These are phyloP conservation scores for Mesorhabditis sp. DNA, from an alignment of 2,888 invertebrate genomes.

Conservation along the genomic window DNA sequence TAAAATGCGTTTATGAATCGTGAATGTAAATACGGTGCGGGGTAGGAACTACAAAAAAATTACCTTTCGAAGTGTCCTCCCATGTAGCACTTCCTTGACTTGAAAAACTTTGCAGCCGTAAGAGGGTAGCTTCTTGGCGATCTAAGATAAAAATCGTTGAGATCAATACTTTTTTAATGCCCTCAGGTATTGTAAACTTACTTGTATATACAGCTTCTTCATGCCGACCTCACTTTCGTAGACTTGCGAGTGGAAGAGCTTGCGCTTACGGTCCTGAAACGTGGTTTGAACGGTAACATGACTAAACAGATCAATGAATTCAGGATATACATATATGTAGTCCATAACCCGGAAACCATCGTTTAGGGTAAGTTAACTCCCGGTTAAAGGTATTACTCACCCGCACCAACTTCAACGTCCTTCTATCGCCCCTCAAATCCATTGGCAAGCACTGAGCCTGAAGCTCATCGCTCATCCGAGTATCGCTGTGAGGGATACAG, in stretches of 20 bases:
- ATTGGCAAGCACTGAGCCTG: slow-evolving; percentile 67
- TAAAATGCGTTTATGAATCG: slow-evolving; percentile 48
- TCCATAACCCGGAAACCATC: no score
- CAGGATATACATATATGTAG: no score
- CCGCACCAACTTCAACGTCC: slow-evolving; percentile 67
- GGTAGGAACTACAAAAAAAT: neutral
- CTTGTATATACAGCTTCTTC: slow-evolving; percentile 67
- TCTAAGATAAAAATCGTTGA: slow-evolving; percentile 56
- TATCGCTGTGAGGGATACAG: neutral
- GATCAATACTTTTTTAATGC: neutral
- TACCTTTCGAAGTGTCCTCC: slow-evolving; percentile 68
- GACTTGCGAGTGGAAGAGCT: slow-evolving; percentile 68
- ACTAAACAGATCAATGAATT: no score
- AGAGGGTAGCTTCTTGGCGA: slow-evolving; percentile 67
- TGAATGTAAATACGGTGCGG: slow-evolving; percentile 3
- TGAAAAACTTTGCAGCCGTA: slow-evolving; percentile 68
- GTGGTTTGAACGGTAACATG: no score
- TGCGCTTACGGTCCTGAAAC: slow-evolving; percentile 67
- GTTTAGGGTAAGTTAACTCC: no score
- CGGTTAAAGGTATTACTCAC: slow-evolving; percentile 53
- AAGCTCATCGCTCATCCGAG: slow-evolving; percentile 19
- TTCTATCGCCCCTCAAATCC: slow-evolving; percentile 65
- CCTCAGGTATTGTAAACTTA: slow-evolving; percentile 23
- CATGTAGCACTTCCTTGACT: slow-evolving; percentile 67
- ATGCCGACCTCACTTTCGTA: slow-evolving; percentile 68